phyloP scores from a whole-genome alignment of 2,113 vertebrate species.

The Solenodon paradoxus region DNA sequence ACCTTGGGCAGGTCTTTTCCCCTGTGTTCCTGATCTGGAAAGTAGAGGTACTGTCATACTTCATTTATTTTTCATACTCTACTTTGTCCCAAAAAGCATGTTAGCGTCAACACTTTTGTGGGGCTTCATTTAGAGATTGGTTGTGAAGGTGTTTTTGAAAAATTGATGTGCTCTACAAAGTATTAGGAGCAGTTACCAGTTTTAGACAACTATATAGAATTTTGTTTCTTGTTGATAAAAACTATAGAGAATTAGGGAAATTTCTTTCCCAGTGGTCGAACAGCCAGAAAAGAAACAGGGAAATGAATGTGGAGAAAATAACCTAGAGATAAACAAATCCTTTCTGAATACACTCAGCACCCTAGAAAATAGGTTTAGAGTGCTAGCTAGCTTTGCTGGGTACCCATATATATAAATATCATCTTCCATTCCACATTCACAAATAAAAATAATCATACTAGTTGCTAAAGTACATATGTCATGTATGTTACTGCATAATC shows the following conservation, averaged over 20 bases:
- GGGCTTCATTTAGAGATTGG: neutral
- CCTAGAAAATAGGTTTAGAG: neutral
- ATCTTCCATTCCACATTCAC: neutral
- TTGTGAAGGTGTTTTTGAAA: slow-evolving; percentile 27
- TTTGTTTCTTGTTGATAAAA: slow-evolving; percentile 6
- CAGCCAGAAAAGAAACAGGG: neutral
- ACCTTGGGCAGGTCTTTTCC: neutral
- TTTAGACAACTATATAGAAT: neutral
- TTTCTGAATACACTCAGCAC: neutral
- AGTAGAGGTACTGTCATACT: neutral
- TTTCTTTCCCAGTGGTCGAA: slow-evolving; percentile 5
- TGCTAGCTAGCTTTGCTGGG: neutral
- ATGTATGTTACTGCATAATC: neutral
- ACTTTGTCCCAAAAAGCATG: neutral
- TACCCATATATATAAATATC: neutral
- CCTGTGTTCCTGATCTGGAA: neutral
- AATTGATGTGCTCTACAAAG: neutral
- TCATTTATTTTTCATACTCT: neutral
- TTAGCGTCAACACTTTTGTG: neutral
- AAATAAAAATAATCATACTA: neutral
- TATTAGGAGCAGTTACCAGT: neutral
- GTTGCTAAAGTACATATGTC: slow-evolving; percentile 4
- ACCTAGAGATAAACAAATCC: neutral
- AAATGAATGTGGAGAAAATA: neutral
- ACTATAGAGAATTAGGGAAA: neutral